Percentiles rank a stretch among this genome's conserved stretches.
phyloP scores from a whole-genome alignment of 2,113 vertebrate genomes.

The Petromus typicus region DNA sequence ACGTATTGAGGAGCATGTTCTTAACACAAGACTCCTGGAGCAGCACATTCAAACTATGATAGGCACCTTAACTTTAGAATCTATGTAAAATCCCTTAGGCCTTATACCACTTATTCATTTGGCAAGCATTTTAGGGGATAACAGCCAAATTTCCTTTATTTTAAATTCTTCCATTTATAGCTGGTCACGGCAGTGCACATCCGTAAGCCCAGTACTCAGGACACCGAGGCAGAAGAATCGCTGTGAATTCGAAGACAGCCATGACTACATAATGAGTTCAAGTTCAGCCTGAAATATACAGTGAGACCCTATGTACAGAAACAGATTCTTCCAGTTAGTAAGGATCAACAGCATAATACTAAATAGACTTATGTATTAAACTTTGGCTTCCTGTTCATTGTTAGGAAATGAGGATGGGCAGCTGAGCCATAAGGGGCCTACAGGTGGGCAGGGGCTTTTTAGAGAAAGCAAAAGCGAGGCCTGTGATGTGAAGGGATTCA shows the following conservation, averaged over 20 bases:
- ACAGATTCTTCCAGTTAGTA: slow-evolving; percentile 20
- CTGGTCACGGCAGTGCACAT: neutral
- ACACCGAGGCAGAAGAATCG: neutral
- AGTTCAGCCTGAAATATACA: neutral
- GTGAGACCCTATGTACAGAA: neutral
- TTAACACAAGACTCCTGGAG: neutral
- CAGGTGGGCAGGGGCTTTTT: neutral
- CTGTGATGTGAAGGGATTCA: neutral
- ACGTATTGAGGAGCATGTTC: neutral
- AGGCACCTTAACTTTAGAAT: slow-evolving; percentile 14
- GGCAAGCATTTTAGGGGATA: neutral
- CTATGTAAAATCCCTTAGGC: neutral
- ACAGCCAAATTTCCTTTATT: slow-evolving; percentile 10
- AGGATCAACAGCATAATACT: neutral
- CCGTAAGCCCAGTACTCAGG: neutral
- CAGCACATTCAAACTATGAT: neutral
- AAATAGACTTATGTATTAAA: neutral
- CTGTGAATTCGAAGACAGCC: neutral
- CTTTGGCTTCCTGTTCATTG: neutral
- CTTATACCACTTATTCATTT: slow-evolving; percentile 24
- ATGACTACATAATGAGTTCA: neutral
- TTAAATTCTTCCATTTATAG: slow-evolving; percentile 35
- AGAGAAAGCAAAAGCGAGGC: slow-evolving; percentile 5
- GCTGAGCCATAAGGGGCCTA: neutral
- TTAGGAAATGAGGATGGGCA: neutral